Conservation (phyloP, 2,888 invertebrate species). For the Piscicola geometra region DNA sequence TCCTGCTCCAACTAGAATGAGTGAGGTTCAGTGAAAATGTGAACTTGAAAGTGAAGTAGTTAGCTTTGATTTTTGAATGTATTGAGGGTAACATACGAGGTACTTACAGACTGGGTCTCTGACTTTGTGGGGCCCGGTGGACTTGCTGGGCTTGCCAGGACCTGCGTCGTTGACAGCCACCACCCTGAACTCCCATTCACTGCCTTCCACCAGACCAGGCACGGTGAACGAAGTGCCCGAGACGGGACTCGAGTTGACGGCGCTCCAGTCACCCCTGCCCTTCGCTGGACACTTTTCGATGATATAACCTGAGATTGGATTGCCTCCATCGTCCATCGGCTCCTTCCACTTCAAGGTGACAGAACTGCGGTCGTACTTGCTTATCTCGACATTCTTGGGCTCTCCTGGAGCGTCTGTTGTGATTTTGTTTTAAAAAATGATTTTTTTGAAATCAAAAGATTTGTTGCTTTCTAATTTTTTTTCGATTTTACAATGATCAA, state of each 20-base stretch:
- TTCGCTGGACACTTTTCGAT: constrained; percentile 37
- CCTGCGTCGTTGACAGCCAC: constrained; percentile 57
- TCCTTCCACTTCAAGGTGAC: constrained; percentile 88
- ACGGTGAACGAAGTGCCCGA: constrained; percentile 51
- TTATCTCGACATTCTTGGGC: constrained; percentile 56
- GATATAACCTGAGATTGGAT: constrained; percentile 69
- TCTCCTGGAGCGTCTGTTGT: constrained; percentile 56
- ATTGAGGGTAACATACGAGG: neutral
- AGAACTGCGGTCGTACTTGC: constrained; percentile 92
- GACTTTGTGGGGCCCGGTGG: constrained; percentile 63
- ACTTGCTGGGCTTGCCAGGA: constrained; percentile 83
- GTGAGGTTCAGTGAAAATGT: neutral
- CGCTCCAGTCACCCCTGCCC: constrained; percentile 40
- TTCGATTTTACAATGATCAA: too few species aligned
- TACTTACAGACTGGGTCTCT: constrained; percentile 55
- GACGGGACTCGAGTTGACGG: constrained; percentile 44
- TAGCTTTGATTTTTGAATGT: neutral
- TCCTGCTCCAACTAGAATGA: constrained; percentile 73
- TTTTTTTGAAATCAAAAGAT: too few species aligned
- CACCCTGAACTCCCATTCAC: constrained; percentile 56
- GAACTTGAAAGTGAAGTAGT: too few species aligned
- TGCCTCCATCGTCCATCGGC: constrained; percentile 82
- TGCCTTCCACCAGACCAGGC: constrained; percentile 53
- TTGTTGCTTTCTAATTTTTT: neutral
- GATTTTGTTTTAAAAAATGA: too few species aligned